phyloP scores from a whole-genome alignment of 1,140 invertebrate species.

The Spodoptera litura region DNA sequence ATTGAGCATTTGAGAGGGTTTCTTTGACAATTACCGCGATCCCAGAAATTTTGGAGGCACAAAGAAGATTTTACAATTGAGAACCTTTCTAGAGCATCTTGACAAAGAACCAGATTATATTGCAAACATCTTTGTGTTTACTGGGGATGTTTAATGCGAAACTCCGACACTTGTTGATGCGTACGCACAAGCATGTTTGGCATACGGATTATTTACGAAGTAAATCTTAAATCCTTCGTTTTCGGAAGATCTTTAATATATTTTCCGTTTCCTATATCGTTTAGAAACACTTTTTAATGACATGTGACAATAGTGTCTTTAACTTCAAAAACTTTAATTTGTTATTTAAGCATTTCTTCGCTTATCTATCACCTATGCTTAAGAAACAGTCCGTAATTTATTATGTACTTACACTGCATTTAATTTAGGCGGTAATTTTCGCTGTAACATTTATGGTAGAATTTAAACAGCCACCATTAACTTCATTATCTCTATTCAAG shows the following conservation, averaged over 20 bases:
- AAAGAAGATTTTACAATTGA: conserved; percentile 18
- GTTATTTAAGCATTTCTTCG: background rate
- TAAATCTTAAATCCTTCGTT: background rate
- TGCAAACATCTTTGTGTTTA: conserved; percentile 26
- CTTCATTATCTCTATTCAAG: conserved; percentile 34
- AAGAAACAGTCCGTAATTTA: conserved; percentile 14
- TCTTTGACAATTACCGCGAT: conserved; percentile 33
- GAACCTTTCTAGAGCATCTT: conserved; percentile 22
- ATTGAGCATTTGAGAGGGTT: conserved; percentile 10
- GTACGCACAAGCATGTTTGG: conserved; percentile 5
- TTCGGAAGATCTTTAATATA: conserved; percentile 16
- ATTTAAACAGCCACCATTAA: conserved; percentile 26
- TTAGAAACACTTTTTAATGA: too few species aligned
- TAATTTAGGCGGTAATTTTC: conserved; percentile 22
- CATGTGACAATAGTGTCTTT: too few species aligned
- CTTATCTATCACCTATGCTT: conserved; percentile 1
- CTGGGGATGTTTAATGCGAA: conserved; percentile 25
- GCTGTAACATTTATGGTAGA: conserved; percentile 1
- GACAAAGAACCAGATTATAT: conserved; percentile 29
- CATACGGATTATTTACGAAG: background rate
- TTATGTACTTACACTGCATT: conserved; percentile 2
- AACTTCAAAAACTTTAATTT: too few species aligned
- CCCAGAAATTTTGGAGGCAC: conserved; percentile 11
- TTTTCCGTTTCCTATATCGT: background rate
- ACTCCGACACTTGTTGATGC: background rate